A percentile compares a stretch with the other conserved stretches of the same genome.
phyloP scores from a whole-genome alignment of 2,113 vertebrate genomes.

The Crotalus tigris region DNA sequence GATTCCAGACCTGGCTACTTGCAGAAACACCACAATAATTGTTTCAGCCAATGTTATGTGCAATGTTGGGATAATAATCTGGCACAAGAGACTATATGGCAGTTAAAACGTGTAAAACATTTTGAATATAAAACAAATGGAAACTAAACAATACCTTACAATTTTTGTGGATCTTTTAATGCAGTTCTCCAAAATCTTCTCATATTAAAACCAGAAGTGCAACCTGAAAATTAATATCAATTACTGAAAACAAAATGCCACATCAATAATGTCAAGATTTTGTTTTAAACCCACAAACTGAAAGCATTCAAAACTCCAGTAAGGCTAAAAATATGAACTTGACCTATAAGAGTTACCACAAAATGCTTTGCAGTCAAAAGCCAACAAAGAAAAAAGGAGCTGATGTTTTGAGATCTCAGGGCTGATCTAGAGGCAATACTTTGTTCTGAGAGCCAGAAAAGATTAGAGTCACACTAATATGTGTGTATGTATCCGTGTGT shows the following conservation, averaged over 20 bases:
- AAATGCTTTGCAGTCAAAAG: slow-evolving; percentile 33
- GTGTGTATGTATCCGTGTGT: not conserved
- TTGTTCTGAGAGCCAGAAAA: not conserved
- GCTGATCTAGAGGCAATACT: slow-evolving; percentile 3
- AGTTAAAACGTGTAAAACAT: slow-evolving; percentile 49
- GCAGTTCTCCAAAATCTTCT: slow-evolving; percentile 41
- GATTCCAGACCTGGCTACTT: slow-evolving; percentile 52
- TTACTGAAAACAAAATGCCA: slow-evolving; percentile 62
- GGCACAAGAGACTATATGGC: slow-evolving; percentile 61
- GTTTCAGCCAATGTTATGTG: slow-evolving; percentile 55
- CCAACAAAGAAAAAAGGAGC: slow-evolving; percentile 42
- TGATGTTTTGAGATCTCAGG: slow-evolving; percentile 31
- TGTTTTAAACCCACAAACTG: slow-evolving; percentile 62
- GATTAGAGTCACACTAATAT: not conserved
- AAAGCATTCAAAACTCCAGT: slow-evolving; percentile 57
- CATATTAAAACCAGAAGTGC: slow-evolving; percentile 57
- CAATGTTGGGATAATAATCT: slow-evolving; percentile 52
- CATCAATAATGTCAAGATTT: slow-evolving; percentile 47
- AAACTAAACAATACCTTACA: slow-evolving; percentile 50
- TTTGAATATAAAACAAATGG: slow-evolving; percentile 58
- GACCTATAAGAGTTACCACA: slow-evolving; percentile 47
- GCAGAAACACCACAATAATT: slow-evolving; percentile 43
- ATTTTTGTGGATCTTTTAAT: slow-evolving; percentile 57
- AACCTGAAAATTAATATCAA: slow-evolving; percentile 62
- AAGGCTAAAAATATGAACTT: slow-evolving; percentile 51